phyloP scores from a whole-genome alignment of 64 coral and sea anemone genomes.

The Orbicella faveolata region DNA sequence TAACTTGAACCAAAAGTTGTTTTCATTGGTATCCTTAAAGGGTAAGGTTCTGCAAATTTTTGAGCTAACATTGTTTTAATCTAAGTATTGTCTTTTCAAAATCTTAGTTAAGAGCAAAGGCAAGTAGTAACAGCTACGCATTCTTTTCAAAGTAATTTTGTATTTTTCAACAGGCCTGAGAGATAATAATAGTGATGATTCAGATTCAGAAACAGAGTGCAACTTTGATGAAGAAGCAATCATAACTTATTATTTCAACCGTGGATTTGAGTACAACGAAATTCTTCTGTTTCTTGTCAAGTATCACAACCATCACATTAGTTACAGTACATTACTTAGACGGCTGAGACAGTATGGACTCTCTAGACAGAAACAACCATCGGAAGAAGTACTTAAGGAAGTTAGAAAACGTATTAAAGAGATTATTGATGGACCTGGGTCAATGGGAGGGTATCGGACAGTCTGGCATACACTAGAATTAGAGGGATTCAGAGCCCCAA shows the following conservation, averaged over 20 bases:
- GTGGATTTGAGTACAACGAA: constrained; percentile 48
- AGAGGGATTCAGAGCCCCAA: constrained; percentile 48
- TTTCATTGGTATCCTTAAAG: too few species aligned
- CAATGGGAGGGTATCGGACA: constrained; percentile 32
- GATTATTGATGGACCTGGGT: constrained; percentile 47
- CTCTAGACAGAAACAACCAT: constrained; percentile 20
- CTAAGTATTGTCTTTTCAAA: constrained; percentile 29
- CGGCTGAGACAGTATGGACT: constrained; percentile 45
- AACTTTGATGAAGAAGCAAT: constrained; percentile 52
- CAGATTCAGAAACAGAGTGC: constrained; percentile 14
- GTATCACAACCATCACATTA: constrained; percentile 35
- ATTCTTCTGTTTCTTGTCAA: constrained; percentile 52
- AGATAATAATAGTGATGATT: constrained; percentile 32
- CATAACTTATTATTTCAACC: constrained; percentile 59
- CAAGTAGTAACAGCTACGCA: constrained; percentile 19
- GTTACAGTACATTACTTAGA: constrained; percentile 54
- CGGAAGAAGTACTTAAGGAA: constrained; percentile 29
- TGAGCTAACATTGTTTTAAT: constrained; percentile 9
- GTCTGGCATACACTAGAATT: constrained; percentile 60
- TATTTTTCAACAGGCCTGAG: constrained; percentile 24
- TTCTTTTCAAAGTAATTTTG: constrained; percentile 30
- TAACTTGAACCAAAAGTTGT: constrained; percentile 11
- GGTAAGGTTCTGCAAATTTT: too few species aligned
- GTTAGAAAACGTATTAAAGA: constrained; percentile 41
- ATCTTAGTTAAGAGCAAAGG: constrained; percentile 11